phyloP scores from a whole-genome alignment of 2,797 vertebrate species.

The Poecile montanus region DNA sequence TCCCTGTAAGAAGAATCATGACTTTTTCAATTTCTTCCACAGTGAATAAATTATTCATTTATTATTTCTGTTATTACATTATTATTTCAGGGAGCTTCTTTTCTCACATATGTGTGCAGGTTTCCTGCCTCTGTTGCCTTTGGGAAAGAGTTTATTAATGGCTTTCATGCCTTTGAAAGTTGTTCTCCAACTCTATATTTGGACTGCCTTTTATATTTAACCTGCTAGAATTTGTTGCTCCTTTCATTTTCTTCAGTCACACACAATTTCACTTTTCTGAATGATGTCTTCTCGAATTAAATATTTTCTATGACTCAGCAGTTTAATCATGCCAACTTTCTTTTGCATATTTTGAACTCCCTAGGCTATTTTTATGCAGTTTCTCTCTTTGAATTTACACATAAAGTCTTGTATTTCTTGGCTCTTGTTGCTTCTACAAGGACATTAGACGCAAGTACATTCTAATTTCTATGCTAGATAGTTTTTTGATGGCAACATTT shows the following conservation, averaged over 20 bases:
- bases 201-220: neutral
- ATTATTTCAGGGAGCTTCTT: neutral
- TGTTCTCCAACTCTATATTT: neutral
- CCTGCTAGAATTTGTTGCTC: neutral
- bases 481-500: neutral
- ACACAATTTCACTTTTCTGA: neutral
- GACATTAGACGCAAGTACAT: neutral
- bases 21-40: neutral
- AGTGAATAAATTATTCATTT: neutral
- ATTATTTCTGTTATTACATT: neutral
- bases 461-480: neutral
- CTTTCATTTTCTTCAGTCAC: neutral
- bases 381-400: neutral
- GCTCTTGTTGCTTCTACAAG: neutral
- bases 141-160: neutral
- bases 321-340: neutral
- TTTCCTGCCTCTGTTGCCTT: neutral
- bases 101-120: neutral
- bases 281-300: neutral
- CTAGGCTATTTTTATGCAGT: neutral
- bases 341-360: neutral
- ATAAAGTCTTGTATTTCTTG: neutral
- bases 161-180: neutral
- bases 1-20: neutral
- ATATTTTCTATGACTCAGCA: conserved; percentile 16